These are phyloP conservation scores for Drosophila ezoana DNA, from an alignment of 2,888 invertebrate species.

Conservation along the genomic window DNA sequence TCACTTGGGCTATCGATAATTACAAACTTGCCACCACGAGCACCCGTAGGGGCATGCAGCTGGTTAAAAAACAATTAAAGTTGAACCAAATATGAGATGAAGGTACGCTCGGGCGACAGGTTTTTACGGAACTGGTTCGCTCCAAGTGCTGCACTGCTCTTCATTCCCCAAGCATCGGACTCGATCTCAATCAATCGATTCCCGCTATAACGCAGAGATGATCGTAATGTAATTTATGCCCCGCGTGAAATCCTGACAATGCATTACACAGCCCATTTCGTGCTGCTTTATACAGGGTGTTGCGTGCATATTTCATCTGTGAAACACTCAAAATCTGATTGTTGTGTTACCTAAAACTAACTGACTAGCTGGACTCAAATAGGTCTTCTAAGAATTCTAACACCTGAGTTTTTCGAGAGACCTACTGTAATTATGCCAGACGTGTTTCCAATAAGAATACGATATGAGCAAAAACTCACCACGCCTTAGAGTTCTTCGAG, in stretches of 20 bases:
- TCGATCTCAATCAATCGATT: constrained; percentile 67
- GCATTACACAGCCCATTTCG: constrained; percentile 42
- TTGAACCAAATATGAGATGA: constrained; percentile 71
- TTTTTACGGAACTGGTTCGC: constrained; percentile 53
- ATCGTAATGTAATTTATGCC: constrained; percentile 76
- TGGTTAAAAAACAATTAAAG: constrained; percentile 81
- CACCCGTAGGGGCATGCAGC: constrained; percentile 30
- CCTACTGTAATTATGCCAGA: neutral
- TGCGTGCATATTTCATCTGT: neutral
- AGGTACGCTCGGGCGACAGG: constrained; percentile 54
- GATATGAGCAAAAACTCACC: constrained; percentile 23
- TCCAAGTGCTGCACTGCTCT: neutral
- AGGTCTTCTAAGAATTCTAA: neutral
- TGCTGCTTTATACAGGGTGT: constrained; percentile 49
- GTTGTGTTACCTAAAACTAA: constrained; percentile 18
- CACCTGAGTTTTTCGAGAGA: constrained; percentile 30
- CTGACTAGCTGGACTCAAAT: neutral
- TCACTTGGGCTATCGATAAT: constrained; percentile 64
- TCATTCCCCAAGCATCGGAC: constrained; percentile 36
- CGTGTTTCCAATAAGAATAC: constrained; percentile 45
- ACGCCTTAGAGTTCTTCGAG: neutral
- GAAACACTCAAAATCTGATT: constrained; percentile 28
- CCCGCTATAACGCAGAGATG: constrained; percentile 60
- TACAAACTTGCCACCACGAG: constrained; percentile 52
- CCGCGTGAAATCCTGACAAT: constrained; percentile 62